Evolutionary conservation across 2,888 invertebrate species (phyloP).

Genomic region (Leptinotarsa juncta): DNA sequence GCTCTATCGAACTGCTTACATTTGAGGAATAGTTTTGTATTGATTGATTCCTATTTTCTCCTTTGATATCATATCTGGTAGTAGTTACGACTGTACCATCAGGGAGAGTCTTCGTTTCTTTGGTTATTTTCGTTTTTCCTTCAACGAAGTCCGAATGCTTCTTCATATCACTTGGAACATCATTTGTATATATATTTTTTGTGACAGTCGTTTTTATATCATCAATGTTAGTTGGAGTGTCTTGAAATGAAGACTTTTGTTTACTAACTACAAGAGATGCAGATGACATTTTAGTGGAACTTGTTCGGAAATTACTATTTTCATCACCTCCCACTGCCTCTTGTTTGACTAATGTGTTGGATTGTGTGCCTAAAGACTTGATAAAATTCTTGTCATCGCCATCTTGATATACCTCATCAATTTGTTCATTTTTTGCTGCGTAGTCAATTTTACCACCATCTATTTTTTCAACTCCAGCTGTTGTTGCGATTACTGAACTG

Average conservation of each 20-base stretch:
- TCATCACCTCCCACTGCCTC: conserved; percentile 69
- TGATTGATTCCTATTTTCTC: conserved; percentile 48
- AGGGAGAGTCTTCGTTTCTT: conserved; percentile 75
- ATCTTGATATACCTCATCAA: conserved; percentile 68
- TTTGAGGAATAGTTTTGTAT: conserved; percentile 42
- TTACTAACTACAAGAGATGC: conserved; percentile 60
- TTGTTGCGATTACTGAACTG: conserved; percentile 72
- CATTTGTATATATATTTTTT: conserved; percentile 52
- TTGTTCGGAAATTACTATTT: conserved; percentile 59
- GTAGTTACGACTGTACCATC: conserved; percentile 78
- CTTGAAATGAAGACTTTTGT: conserved; percentile 43
- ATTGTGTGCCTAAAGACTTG: conserved; percentile 66
- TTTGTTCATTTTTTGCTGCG: conserved; percentile 73
- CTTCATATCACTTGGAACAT: conserved; percentile 58
- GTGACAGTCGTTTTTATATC: conserved; percentile 62
- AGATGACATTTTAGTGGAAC: conserved; percentile 53
- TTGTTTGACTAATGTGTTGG: conserved; percentile 67
- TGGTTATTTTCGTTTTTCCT: conserved; percentile 71
- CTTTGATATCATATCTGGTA: conserved; percentile 73
- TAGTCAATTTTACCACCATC: conserved; percentile 76
- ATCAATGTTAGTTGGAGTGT: conserved; percentile 50
- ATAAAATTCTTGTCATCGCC: conserved; percentile 70
- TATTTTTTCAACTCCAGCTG: conserved; percentile 72
- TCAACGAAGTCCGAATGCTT: conserved; percentile 64
- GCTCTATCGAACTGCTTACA: conserved; percentile 37